Evolutionary conservation across 2,113 vertebrate genomes (phyloP).

Genomic region (Dicentrarchus labrax): DNA sequence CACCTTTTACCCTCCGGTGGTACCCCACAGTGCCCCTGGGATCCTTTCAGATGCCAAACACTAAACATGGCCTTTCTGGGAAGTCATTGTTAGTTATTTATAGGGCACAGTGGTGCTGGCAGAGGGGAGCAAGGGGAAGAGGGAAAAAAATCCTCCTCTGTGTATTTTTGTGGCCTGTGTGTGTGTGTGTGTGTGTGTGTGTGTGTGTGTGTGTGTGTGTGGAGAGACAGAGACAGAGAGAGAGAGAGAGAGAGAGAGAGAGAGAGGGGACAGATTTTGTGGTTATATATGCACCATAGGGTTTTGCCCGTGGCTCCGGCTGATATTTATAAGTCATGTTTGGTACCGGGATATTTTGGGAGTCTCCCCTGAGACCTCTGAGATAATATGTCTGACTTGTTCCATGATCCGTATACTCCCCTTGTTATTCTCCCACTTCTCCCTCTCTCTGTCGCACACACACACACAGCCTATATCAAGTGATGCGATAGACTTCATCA

Average conservation of each 20-base stretch:
- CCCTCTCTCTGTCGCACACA: not conserved
- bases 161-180: constrained; percentile 27
- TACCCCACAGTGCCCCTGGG: constrained; percentile 62
- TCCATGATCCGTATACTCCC: constrained; percentile 14
- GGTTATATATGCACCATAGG: constrained; percentile 35
- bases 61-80: constrained; percentile 74
- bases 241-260: not conserved
- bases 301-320: constrained; percentile 45
- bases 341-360: constrained; percentile 53
- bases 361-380: constrained; percentile 35
- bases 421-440: not conserved
- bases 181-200: constrained; percentile 8
- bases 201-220: constrained; percentile 6
- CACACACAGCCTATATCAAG: not conserved
- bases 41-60: constrained; percentile 60
- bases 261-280: constrained; percentile 13
- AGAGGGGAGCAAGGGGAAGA: constrained; percentile 11
- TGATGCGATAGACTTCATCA: not conserved
- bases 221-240: not conserved
- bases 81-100: constrained; percentile 79
- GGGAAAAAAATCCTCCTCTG: constrained; percentile 2
- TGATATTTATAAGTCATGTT: constrained; percentile 64
- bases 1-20: constrained; percentile 53
- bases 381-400: constrained; percentile 43
- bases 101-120: constrained; percentile 67